Percentiles rank a stretch among this genome's conserved stretches.
phyloP scores from a whole-genome alignment of 2,888 invertebrate genomes.

The Allacma fusca region DNA sequence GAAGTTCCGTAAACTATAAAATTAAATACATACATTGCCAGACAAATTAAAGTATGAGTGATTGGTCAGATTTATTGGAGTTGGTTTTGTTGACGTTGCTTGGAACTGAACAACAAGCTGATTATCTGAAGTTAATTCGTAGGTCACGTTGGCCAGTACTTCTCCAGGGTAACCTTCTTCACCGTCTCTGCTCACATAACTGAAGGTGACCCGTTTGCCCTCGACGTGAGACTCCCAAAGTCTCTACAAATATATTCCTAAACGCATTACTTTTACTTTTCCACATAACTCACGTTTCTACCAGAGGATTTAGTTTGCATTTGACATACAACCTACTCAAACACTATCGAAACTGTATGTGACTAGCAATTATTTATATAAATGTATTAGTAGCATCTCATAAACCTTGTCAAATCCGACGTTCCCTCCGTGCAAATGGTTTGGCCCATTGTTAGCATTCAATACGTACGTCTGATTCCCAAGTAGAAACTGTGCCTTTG shows the following conservation, averaged over 20 bases:
- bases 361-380: too few species aligned
- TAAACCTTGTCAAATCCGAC: constrained; percentile 80
- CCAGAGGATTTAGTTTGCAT: too few species aligned
- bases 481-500: constrained; percentile 74
- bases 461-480: constrained; percentile 75
- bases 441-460: constrained; percentile 75
- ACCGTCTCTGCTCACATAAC: constrained; percentile 77
- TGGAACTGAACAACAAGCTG: constrained; percentile 78
- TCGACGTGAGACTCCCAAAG: constrained; percentile 74
- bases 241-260: constrained; percentile 64
- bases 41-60: constrained; percentile 92
- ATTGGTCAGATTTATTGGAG: constrained; percentile 85
- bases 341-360: too few species aligned
- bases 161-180: constrained; percentile 92
- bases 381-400: too few species aligned
- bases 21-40: constrained; percentile 75
- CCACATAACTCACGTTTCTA: not conserved
- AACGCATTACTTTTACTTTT: not conserved
- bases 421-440: constrained; percentile 83
- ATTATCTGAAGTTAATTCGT: constrained; percentile 77
- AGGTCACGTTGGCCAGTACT: constrained; percentile 75
- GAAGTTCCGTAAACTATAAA: not conserved
- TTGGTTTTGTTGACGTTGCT: constrained; percentile 79
- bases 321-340: too few species aligned
- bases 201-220: constrained; percentile 74